A percentile compares a stretch with the other conserved stretches of the same genome.
Conservation (phyloP, 2,113 vertebrate species). For the Caracal caracal region DNA sequence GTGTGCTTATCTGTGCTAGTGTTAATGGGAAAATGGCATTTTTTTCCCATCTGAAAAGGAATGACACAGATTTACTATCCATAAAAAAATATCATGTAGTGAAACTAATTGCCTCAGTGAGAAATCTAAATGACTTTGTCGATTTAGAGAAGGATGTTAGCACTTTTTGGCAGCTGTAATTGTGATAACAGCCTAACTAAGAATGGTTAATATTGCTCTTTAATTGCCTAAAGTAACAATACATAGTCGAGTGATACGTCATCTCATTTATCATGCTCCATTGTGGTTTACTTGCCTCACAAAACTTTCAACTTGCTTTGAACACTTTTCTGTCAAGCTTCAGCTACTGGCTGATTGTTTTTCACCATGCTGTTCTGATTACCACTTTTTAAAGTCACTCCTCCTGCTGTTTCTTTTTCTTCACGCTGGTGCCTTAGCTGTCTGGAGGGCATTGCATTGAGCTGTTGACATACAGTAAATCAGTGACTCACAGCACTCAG, state of each 20-base stretch:
- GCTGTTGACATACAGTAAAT: slow-evolving; percentile 55
- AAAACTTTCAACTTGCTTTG: slow-evolving; percentile 83
- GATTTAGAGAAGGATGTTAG: slow-evolving; percentile 41
- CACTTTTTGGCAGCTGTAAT: slow-evolving; percentile 54
- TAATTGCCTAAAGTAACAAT: slow-evolving; percentile 87
- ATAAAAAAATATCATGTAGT: neutral
- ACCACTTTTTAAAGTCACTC: slow-evolving; percentile 78
- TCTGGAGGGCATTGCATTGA: slow-evolving; percentile 59
- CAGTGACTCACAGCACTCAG: neutral
- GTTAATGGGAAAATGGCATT: neutral
- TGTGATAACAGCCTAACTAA: slow-evolving; percentile 52
- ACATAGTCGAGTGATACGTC: slow-evolving; percentile 87
- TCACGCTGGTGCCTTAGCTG: slow-evolving; percentile 73
- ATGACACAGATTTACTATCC: neutral
- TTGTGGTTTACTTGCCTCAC: slow-evolving; percentile 85
- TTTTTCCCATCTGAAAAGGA: slow-evolving; percentile 18
- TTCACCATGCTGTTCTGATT: slow-evolving; percentile 85
- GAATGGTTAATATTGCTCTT: slow-evolving; percentile 47
- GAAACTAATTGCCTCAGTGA: slow-evolving; percentile 47
- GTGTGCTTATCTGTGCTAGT: neutral
- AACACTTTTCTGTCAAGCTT: slow-evolving; percentile 80
- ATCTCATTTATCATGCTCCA: slow-evolving; percentile 86
- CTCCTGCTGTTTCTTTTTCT: slow-evolving; percentile 83
- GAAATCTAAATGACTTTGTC: slow-evolving; percentile 62
- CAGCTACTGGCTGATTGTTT: slow-evolving; percentile 86